Evolutionary conservation across 2,113 vertebrate genomes (phyloP), one percentile per base, ranked within the genome.

Genomic region (Strix aluco): DNA sequence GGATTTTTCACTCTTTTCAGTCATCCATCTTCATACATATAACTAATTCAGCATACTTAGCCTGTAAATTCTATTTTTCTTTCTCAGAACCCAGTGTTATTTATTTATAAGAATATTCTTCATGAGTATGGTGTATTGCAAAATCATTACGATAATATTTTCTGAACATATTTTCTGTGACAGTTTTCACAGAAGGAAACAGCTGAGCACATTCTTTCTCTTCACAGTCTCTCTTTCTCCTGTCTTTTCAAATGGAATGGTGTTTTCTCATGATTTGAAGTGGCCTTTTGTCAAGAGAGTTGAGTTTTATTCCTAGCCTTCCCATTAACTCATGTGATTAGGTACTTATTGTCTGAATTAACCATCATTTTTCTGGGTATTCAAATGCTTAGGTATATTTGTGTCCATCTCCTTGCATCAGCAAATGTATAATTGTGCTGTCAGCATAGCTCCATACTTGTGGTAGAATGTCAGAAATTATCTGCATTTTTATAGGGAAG

Each of bases 81-180:
- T 69, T 38, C 30, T 87, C 27, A 81, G 34, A 61, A 61, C 0
- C 5, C 11, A 9, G 5, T 38, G 6, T 23, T 58, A 8, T 63
- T 86, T 52, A 57, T 62, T 75, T 84, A 47, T 49, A 9, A 66
- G 15, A 62, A 34, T 36, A 70, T 36, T 72, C 20, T 73, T 90
- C 32, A 74, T 1, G 2, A 44, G 3, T 34, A 44, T 30, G 9
- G 3, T 0, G 0, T 23, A 57, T 40, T 57, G 23, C 10, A 93
- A 81, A 74, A 32, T 32, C 15, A 12, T 69, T 89, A 65, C 26
- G 6, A 47, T 49, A 47, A 46, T 32, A 27, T 34, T 78, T 87
- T 75, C 55, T 52, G 49, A 84, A 52, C 85, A 70, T 44, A 58
- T 46, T 86, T 2, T 78, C 7, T 81, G 30, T 57, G 13, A 36